phyloP scores from a whole-genome alignment of 1,140 invertebrate genomes.

The Cepaea nemoralis region DNA sequence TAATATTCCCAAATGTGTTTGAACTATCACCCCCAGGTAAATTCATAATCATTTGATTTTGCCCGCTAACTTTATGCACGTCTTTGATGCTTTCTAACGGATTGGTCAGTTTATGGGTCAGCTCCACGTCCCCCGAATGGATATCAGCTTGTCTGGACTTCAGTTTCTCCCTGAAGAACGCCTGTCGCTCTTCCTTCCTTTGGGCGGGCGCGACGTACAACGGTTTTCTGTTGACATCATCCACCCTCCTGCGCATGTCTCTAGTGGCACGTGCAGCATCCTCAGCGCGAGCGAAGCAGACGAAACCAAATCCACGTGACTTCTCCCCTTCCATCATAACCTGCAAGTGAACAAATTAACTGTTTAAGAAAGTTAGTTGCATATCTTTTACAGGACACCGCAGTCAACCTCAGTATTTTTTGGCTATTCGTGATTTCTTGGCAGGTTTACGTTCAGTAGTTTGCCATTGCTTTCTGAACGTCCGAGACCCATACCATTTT shows the following conservation, averaged over 20 bases:
- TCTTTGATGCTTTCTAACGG: not conserved
- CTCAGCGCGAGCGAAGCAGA: conserved; percentile 33
- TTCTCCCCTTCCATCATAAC: conserved; percentile 38
- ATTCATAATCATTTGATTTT: not conserved
- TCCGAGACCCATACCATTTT: no score
- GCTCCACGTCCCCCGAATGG: not conserved
- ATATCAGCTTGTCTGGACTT: conserved; percentile 9
- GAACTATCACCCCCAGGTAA: conserved; percentile 12
- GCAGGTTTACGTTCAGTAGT: no score
- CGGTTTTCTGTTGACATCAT: conserved; percentile 19
- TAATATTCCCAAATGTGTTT: not conserved
- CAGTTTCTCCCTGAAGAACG: conserved; percentile 34
- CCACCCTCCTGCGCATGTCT: conserved; percentile 35
- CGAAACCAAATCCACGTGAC: conserved; percentile 34
- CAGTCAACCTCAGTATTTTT: no score
- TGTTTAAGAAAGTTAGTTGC: no score
- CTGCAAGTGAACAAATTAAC: conserved; percentile 4
- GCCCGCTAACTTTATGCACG: not conserved
- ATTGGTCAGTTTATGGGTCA: not conserved
- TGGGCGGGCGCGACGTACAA: conserved; percentile 35
- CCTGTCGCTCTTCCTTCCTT: conserved; percentile 33
- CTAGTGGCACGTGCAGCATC: conserved; percentile 32
- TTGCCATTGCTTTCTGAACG: no score
- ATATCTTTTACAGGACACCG: no score
- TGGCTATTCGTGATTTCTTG: no score